phyloP scores from a whole-genome alignment of 1,140 invertebrate species.

The Scaptomyza montana region DNA sequence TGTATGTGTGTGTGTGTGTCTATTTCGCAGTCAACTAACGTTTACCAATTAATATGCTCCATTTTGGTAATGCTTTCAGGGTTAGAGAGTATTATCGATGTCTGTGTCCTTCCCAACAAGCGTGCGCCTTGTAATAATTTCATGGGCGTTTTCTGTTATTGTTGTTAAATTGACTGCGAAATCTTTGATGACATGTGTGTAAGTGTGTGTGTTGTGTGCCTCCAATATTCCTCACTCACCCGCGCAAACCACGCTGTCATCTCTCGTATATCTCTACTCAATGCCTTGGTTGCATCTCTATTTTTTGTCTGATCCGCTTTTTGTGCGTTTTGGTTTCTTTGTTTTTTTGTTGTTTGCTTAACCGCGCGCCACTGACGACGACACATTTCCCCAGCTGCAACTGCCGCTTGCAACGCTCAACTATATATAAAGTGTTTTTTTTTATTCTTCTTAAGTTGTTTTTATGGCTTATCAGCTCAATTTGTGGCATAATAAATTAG shows the following conservation, averaged over 20 bases:
- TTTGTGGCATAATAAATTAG: conserved; percentile 62
- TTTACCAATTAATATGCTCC: conserved; percentile 68
- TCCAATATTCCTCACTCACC: no score
- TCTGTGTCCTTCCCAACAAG: conserved; percentile 2
- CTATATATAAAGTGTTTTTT: conserved; percentile 29
- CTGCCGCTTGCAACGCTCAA: conserved; percentile 22
- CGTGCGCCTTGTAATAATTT: conserved; percentile 58
- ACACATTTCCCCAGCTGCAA: conserved; percentile 54
- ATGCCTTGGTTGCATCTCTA: conserved; percentile 58
- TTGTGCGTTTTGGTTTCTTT: conserved; percentile 18
- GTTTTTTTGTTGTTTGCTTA: conserved; percentile 55
- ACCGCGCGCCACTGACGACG: conserved; percentile 68
- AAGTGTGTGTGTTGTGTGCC: conserved; percentile 31
- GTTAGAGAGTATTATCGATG: neutral
- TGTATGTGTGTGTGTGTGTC: neutral
- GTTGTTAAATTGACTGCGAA: conserved; percentile 75
- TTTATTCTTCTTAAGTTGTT: conserved; percentile 38
- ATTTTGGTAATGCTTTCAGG: conserved; percentile 25
- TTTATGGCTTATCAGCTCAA: conserved; percentile 57
- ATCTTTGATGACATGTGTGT: conserved; percentile 62
- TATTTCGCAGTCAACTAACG: conserved; percentile 32
- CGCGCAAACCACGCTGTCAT: neutral
- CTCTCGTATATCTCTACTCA: neutral
- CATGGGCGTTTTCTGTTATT: conserved; percentile 49
- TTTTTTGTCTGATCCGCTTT: conserved; percentile 26